Conservation (phyloP, 2,797 vertebrate species). For the Nyctalus aviator region DNA sequence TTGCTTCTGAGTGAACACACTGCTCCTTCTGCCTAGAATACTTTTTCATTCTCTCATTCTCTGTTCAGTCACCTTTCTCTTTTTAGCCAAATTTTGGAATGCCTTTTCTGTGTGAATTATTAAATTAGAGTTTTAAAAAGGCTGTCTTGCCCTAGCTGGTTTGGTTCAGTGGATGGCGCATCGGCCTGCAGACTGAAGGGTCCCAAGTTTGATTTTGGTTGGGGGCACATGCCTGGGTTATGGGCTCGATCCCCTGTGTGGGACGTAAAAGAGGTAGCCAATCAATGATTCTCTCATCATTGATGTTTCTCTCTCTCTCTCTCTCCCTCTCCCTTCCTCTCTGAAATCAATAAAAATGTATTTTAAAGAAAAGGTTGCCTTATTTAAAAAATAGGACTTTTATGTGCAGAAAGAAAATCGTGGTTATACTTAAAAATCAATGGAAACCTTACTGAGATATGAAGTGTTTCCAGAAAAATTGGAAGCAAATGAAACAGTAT, state of each 20-base stretch:
- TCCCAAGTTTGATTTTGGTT: too few species aligned
- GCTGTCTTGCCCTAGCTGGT: not conserved
- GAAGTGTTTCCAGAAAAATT: slow-evolving; percentile 16
- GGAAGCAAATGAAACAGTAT: slow-evolving; percentile 5
- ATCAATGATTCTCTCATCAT: too few species aligned
- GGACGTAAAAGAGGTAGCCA: too few species aligned
- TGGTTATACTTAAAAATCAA: not conserved
- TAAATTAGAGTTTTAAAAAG: slow-evolving; percentile 23
- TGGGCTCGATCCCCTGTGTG: too few species aligned
- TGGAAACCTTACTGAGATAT: slow-evolving; percentile 20
- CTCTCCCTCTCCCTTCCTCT: too few species aligned
- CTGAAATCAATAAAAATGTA: too few species aligned
- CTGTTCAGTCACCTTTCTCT: not conserved
- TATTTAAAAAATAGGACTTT: slow-evolving; percentile 12
- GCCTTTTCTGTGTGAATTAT: slow-evolving; percentile 20
- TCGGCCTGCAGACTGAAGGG: too few species aligned
- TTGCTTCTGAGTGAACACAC: not conserved
- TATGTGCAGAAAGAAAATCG: slow-evolving; percentile 6
- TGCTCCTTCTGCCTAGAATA: not conserved
- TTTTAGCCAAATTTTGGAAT: not conserved
- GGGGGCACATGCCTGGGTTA: too few species aligned
- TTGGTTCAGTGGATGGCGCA: too few species aligned
- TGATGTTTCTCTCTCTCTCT: too few species aligned
- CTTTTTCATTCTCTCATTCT: not conserved
- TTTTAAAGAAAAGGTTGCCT: not conserved